Evolutionary conservation across 2,888 invertebrate genomes (phyloP).

Genomic region (Drosophila kokeensis): DNA sequence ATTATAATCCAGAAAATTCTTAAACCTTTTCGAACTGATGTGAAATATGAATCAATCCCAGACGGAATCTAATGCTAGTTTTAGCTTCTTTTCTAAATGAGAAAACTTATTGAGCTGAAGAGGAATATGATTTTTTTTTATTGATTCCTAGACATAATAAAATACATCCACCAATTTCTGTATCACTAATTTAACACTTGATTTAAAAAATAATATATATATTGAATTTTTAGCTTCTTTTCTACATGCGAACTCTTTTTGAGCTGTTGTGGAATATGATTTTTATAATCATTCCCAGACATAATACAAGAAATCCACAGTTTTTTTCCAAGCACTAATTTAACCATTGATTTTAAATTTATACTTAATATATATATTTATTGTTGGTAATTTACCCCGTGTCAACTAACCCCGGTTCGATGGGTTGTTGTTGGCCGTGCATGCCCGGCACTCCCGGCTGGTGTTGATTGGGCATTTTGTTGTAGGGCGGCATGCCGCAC

Average conservation of each 20-base stretch:
- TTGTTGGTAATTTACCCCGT: slow-evolving; percentile 55
- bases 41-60: background rate
- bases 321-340: background rate
- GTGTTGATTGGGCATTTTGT: slow-evolving; percentile 87
- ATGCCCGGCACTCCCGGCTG: slow-evolving; percentile 78
- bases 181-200: too few relatives aligned
- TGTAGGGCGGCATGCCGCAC: slow-evolving; percentile 94
- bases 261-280: background rate
- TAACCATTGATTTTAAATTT: background rate
- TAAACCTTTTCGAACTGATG: background rate
- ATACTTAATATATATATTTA: background rate
- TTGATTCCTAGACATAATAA: background rate
- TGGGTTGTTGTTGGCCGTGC: slow-evolving; percentile 84
- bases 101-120: background rate
- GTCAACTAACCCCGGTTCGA: slow-evolving; percentile 92
- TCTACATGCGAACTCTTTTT: background rate
- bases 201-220: too few relatives aligned
- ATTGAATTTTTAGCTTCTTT: too few relatives aligned
- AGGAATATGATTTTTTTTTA: background rate
- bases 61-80: background rate
- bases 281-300: background rate
- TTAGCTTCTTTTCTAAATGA: background rate
- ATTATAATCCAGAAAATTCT: background rate
- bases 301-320: background rate
- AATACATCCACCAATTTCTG: background rate